Conservation (phyloP, 2,113 vertebrate species). For the Pleuronectes platessa region DNA sequence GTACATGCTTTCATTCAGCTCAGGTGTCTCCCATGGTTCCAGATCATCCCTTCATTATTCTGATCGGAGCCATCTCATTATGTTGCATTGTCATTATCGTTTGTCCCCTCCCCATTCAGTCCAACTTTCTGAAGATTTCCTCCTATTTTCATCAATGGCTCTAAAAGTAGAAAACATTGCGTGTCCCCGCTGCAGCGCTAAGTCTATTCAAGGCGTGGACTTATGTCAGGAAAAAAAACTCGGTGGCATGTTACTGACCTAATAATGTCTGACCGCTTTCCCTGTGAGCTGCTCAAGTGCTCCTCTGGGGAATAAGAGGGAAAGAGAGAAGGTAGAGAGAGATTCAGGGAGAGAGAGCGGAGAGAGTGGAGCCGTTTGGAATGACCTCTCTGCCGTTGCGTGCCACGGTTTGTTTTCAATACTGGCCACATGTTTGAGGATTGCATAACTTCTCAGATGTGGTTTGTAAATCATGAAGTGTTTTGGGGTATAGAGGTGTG, state of each 20-base stretch:
- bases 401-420: constrained; percentile 80
- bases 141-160: constrained; percentile 39
- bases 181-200: constrained; percentile 31
- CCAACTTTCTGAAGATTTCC: not conserved
- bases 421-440: constrained; percentile 79
- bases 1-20: constrained; percentile 31
- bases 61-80: constrained; percentile 8
- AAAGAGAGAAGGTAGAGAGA: constrained; percentile 32
- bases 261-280: constrained; percentile 70
- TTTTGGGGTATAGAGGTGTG: constrained; percentile 49
- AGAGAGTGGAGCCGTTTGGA: constrained; percentile 34
- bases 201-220: constrained; percentile 65
- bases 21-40: not conserved
- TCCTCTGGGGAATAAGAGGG: constrained; percentile 42
- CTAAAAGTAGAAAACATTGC: constrained; percentile 31
- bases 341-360: constrained; percentile 3
- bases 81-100: constrained; percentile 26
- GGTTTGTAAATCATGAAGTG: constrained; percentile 77
- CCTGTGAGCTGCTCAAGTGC: constrained; percentile 52
- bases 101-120: not conserved
- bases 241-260: constrained; percentile 63
- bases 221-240: constrained; percentile 65
- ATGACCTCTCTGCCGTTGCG: constrained; percentile 76
- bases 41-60: constrained; percentile 32
- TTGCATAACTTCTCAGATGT: constrained; percentile 76